phyloP scores from a whole-genome alignment of 2,113 vertebrate species.

The Diphyllodes magnificus region DNA sequence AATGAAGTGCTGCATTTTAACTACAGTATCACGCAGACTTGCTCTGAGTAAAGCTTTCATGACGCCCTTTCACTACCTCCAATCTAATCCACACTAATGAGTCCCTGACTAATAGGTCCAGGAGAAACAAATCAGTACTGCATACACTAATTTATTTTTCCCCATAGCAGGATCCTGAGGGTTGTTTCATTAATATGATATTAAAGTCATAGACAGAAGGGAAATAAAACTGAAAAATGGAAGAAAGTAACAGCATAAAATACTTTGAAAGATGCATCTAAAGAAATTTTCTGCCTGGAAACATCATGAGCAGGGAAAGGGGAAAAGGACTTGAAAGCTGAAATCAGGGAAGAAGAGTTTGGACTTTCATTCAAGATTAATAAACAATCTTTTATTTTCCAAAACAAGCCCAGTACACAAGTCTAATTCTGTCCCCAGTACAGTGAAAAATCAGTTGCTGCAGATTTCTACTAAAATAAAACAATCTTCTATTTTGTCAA shows the following conservation, averaged over 20 bases:
- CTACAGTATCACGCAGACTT: neutral
- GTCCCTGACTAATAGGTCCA: neutral
- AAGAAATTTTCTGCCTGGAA: neutral
- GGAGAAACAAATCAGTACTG: neutral
- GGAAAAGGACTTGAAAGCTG: neutral
- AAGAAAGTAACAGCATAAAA: neutral
- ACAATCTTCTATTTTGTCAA: neutral
- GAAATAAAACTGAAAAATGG: neutral
- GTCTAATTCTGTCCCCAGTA: neutral
- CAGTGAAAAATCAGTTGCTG: neutral
- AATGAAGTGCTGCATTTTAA: conserved; percentile 1
- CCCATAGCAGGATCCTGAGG: neutral
- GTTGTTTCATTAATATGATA: neutral
- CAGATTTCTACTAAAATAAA: neutral
- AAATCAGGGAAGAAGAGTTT: neutral
- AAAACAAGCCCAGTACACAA: neutral
- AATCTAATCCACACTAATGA: neutral
- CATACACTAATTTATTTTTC: neutral
- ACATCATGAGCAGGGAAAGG: neutral
- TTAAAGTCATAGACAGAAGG: neutral
- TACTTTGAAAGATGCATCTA: neutral
- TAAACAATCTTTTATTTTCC: neutral
- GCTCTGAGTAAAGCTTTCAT: neutral
- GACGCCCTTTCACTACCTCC: neutral
- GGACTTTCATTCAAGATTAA: neutral